These are phyloP conservation scores for Heteronetta atricapilla DNA, from an alignment of 2,113 vertebrate species.

Conservation along the genomic window DNA sequence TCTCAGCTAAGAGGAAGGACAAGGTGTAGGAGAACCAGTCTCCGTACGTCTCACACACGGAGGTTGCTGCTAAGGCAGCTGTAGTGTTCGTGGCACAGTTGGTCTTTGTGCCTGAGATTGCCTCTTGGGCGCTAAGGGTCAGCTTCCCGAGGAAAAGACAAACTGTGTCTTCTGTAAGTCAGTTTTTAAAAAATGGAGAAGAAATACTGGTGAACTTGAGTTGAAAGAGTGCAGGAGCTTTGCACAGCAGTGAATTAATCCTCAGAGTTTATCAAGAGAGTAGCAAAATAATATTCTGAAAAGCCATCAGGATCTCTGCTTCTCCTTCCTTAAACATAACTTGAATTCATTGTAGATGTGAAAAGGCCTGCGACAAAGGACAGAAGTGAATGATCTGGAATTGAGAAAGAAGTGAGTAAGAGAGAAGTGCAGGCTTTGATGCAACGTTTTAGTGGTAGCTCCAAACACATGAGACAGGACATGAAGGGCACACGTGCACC, in stretches of 20 bases:
- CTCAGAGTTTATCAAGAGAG: background rate
- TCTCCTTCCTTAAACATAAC: background rate
- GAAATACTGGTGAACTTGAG: background rate
- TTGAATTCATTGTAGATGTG: background rate
- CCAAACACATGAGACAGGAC: background rate
- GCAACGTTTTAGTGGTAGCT: background rate
- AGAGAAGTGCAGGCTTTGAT: background rate
- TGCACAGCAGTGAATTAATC: background rate
- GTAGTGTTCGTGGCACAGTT: background rate
- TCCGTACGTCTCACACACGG: background rate
- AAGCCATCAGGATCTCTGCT: background rate
- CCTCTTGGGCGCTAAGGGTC: background rate
- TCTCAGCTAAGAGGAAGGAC: background rate
- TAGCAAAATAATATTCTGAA: background rate
- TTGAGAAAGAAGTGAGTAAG: background rate
- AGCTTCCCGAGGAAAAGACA: background rate
- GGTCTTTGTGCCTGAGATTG: background rate
- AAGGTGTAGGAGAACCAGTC: background rate
- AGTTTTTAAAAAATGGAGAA: background rate
- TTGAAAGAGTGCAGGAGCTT: background rate
- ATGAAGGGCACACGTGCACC: background rate
- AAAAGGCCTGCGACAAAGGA: background rate
- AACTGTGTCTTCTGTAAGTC: background rate
- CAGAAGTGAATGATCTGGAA: background rate
- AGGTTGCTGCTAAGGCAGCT: background rate